phyloP scores from a whole-genome alignment of 2,113 vertebrate genomes.

The Phyllopteryx taeniolatus region DNA sequence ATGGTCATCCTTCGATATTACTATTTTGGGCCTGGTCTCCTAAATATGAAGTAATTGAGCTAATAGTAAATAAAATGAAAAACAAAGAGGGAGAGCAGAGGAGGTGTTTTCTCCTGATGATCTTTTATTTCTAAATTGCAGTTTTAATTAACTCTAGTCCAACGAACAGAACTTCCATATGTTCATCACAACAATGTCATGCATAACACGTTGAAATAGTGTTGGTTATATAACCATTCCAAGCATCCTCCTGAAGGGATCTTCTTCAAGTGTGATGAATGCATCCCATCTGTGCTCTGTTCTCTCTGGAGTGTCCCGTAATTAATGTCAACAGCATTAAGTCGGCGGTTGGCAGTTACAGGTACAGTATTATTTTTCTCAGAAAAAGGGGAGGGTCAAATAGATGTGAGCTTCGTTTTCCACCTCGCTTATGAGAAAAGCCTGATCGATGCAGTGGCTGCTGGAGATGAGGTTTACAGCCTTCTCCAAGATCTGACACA shows the following conservation, averaged over 20 bases:
- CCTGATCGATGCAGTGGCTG: conserved; percentile 12
- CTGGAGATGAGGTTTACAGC: conserved; percentile 28
- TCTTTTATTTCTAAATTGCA: neutral
- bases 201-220: neutral
- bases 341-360: conserved; percentile 20
- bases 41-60: neutral
- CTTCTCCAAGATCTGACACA: conserved; percentile 24
- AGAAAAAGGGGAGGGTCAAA: conserved; percentile 17
- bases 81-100: neutral
- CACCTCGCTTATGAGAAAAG: conserved; percentile 18
- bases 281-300: conserved; percentile 34
- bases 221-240: conserved; percentile 18
- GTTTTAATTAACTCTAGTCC: neutral
- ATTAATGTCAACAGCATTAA: conserved; percentile 32
- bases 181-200: neutral
- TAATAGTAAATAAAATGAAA: neutral
- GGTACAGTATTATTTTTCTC: conserved; percentile 30
- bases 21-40: neutral
- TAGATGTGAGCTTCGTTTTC: conserved; percentile 14
- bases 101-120: neutral
- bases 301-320: neutral
- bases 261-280: conserved; percentile 27
- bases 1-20: neutral
- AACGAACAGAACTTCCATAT: neutral
- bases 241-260: conserved; percentile 3